Conservation (phyloP, 2,888 invertebrate genomes). For the Rotaria socialis region DNA sequence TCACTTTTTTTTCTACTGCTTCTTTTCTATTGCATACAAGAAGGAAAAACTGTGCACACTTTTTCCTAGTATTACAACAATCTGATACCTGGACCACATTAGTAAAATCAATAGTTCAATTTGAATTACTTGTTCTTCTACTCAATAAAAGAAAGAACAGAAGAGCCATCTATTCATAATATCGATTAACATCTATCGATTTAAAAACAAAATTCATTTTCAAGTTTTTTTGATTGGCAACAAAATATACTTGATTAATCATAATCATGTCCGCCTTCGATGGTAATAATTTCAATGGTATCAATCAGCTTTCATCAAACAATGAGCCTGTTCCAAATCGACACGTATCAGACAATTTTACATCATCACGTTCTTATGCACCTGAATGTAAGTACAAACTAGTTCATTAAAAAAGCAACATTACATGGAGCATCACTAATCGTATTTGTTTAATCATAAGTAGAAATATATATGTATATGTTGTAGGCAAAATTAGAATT, state of each 20-base stretch:
- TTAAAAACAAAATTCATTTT: background rate
- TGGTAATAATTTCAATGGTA: background rate
- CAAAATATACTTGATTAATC: background rate
- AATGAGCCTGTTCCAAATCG: background rate
- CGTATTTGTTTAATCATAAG: background rate
- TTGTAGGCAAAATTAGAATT: too few relatives aligned
- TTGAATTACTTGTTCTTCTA: too few relatives aligned
- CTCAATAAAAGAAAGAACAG: too few relatives aligned
- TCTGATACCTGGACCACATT: too few relatives aligned
- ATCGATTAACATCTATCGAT: too few relatives aligned
- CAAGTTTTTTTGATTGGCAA: background rate
- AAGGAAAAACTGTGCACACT: too few relatives aligned
- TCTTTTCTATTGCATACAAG: too few relatives aligned
- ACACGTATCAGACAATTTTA: background rate
- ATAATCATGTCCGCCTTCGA: background rate
- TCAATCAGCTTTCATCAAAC: background rate
- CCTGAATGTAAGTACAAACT: background rate
- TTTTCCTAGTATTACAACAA: too few relatives aligned
- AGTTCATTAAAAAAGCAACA: too few relatives aligned
- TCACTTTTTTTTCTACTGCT: too few relatives aligned
- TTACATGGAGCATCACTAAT: background rate
- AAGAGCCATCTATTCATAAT: too few relatives aligned
- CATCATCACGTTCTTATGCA: background rate
- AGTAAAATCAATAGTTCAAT: too few relatives aligned
- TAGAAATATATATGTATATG: background rate